Evolutionary conservation across 2,888 invertebrate species (phyloP).

Genomic region (Ceriagrion tenellum): DNA sequence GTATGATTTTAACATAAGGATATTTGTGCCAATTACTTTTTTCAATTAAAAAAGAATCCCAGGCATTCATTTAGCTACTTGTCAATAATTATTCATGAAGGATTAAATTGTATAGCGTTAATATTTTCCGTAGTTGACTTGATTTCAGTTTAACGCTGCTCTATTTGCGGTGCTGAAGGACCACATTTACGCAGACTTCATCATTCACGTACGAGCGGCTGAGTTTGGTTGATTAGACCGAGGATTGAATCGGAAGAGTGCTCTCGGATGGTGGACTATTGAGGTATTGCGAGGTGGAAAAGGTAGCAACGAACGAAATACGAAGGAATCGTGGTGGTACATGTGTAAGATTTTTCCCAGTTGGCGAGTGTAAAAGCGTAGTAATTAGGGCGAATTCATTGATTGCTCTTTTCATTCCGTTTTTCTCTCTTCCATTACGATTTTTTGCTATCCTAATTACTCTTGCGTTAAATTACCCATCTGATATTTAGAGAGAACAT

Average conservation of each 20-base stretch:
- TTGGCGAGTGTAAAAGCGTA: not conserved
- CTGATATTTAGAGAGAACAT: not conserved
- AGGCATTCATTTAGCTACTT: no score
- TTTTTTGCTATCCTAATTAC: not conserved
- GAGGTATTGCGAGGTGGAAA: not conserved
- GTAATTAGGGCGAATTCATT: constrained; percentile 53
- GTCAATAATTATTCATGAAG: no score
- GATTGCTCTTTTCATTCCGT: constrained; percentile 51
- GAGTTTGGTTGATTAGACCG: not conserved
- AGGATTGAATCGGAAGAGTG: not conserved
- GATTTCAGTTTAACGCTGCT: no score
- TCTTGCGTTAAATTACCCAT: not conserved
- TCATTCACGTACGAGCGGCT: not conserved
- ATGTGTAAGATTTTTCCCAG: not conserved
- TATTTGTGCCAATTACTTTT: no score
- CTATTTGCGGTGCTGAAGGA: no score
- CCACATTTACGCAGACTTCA: not conserved
- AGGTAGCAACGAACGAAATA: not conserved
- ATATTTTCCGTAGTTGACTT: no score
- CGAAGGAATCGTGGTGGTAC: not conserved
- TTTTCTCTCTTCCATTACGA: not conserved
- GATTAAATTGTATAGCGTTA: no score
- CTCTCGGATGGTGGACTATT: not conserved
- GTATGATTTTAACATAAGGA: no score
- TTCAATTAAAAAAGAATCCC: no score